A percentile compares a stretch with the other conserved stretches of the same genome.
Evolutionary conservation across 1,140 invertebrate species (phyloP).

Genomic region (Pentalonia nigronervosa): DNA sequence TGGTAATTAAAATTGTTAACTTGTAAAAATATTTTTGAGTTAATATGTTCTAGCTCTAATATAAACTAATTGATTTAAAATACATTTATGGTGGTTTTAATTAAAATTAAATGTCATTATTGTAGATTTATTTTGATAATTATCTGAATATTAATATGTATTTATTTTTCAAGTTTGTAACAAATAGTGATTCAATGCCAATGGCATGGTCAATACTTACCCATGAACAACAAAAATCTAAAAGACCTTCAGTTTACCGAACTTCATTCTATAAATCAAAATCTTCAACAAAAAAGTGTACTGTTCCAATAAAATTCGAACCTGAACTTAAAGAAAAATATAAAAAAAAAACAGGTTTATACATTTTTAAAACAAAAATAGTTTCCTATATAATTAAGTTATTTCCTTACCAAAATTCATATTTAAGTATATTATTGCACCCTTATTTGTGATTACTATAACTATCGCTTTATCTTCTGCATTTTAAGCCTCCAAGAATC

Average conservation of each 20-base stretch:
- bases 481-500: too few species aligned
- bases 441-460: too few species aligned
- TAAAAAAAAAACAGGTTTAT: neutral
- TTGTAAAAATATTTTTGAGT: too few species aligned
- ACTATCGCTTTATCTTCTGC: too few species aligned
- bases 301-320: neutral
- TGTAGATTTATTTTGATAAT: neutral
- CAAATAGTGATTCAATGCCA: slow-evolving; percentile 25
- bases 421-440: neutral
- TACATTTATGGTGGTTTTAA: neutral
- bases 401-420: neutral
- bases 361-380: neutral
- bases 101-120: neutral
- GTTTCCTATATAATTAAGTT: neutral
- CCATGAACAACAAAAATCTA: neutral
- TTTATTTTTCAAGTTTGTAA: neutral
- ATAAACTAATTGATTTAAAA: too few species aligned
- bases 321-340: neutral
- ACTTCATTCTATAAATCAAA: neutral
- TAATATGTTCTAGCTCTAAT: too few species aligned
- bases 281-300: neutral
- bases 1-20: too few species aligned
- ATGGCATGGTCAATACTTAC: neutral
- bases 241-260: too few species aligned
- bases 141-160: neutral